Conservation (phyloP, 2,888 invertebrate species). For the Himalopsyche kuldschensis region DNA sequence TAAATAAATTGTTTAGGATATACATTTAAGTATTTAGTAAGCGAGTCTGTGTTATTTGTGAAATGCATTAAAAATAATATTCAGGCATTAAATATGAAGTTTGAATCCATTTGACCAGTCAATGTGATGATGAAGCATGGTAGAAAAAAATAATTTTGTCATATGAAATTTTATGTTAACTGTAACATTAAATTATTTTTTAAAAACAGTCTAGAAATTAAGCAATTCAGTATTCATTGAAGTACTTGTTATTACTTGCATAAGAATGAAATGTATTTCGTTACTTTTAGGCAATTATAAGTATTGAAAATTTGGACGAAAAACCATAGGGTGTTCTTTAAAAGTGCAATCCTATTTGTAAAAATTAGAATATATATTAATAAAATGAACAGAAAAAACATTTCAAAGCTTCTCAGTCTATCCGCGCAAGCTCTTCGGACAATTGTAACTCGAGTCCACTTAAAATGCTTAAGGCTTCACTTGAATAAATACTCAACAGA, state of each 20-base stretch:
- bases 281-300: neutral
- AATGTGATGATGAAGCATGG: neutral
- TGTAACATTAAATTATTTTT: neutral
- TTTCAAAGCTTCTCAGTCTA: neutral
- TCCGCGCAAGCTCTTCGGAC: neutral
- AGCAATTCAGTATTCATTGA: constrained; percentile 2
- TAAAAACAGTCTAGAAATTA: neutral
- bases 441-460: neutral
- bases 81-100: neutral
- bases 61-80: constrained; percentile 12
- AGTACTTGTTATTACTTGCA: neutral
- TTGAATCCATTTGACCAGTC: neutral
- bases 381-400: neutral
- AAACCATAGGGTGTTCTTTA: neutral
- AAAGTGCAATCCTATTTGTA: constrained; percentile 11
- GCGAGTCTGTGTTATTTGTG: constrained; percentile 32
- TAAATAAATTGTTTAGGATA: constrained; percentile 23
- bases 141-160: neutral
- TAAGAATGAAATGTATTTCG: neutral
- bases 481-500: neutral
- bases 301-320: neutral
- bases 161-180: neutral
- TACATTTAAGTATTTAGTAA: constrained; percentile 26
- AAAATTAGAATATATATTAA: neutral
- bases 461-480: neutral